Conservation (phyloP, 2,797 vertebrate species). For the Momotus momota region DNA sequence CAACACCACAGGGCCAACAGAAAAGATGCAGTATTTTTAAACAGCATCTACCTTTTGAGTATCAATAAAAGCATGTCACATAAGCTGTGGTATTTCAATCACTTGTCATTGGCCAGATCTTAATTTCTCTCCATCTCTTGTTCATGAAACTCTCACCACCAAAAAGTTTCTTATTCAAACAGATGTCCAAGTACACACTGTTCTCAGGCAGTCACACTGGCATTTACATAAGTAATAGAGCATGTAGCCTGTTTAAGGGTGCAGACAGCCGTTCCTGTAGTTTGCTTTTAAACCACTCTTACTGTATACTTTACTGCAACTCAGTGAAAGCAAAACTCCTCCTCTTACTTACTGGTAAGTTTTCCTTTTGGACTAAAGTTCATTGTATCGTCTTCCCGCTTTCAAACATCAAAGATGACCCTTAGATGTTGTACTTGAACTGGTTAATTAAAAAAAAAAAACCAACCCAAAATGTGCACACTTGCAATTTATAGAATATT, state of each 20-base stretch:
- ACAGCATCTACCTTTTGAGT: slow-evolving; percentile 54
- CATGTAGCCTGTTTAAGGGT: neutral
- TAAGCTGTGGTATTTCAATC: slow-evolving; percentile 16
- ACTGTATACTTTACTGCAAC: neutral
- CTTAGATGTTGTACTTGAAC: neutral
- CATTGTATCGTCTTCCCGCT: neutral
- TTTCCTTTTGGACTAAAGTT: slow-evolving; percentile 29
- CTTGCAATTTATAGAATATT: neutral
- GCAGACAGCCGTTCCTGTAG: neutral
- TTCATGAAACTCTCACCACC: neutral
- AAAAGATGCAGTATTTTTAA: slow-evolving; percentile 49
- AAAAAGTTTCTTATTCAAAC: neutral
- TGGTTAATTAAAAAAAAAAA: neutral
- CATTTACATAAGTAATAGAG: neutral
- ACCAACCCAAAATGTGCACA: neutral
- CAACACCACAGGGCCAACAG: slow-evolving; percentile 29
- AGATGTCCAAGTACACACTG: neutral
- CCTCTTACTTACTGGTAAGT: slow-evolving; percentile 11
- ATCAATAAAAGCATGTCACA: slow-evolving; percentile 29
- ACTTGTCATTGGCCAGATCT: neutral
- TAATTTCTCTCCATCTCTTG: neutral
- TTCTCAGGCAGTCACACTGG: neutral
- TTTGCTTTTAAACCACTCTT: neutral
- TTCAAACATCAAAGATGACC: neutral
- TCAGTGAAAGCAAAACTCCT: slow-evolving; percentile 9